These are phyloP conservation scores for Polyergus mexicanus DNA, from an alignment of 1,140 invertebrate species.

Conservation along the genomic window DNA sequence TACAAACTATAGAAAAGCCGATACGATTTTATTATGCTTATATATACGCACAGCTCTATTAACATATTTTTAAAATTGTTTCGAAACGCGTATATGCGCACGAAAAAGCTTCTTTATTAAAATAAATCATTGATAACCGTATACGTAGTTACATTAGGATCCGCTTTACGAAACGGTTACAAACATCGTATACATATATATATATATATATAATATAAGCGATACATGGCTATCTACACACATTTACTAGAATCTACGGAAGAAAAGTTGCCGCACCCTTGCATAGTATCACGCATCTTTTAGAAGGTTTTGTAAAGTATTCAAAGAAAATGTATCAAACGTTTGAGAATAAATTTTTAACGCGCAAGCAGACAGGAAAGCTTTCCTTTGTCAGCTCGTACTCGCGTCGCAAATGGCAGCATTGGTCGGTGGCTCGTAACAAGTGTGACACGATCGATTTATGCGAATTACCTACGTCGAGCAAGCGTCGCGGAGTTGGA, in stretches of 20 bases:
- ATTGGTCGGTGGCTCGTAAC: neutral
- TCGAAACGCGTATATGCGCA: neutral
- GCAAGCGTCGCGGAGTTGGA: constrained; percentile 21
- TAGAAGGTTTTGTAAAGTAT: constrained; percentile 4
- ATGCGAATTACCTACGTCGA: constrained; percentile 36
- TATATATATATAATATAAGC: too few species aligned
- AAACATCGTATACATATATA: neutral
- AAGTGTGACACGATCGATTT: constrained; percentile 37
- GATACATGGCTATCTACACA: neutral
- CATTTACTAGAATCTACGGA: neutral
- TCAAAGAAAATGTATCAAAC: constrained; percentile 22
- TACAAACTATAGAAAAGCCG: neutral
- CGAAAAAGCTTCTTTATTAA: neutral
- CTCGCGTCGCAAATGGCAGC: neutral
- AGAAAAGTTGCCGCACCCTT: neutral
- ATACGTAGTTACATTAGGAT: neutral
- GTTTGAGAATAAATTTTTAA: neutral
- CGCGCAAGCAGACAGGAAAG: neutral
- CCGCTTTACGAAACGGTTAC: neutral
- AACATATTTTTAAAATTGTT: neutral
- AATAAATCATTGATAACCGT: neutral
- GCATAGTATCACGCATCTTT: neutral
- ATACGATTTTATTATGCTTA: neutral
- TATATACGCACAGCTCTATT: neutral
- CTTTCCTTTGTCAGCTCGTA: constrained; percentile 10